Evolutionary conservation across 2,888 invertebrate genomes (phyloP).

Genomic region (Drosophila aldrichi): DNA sequence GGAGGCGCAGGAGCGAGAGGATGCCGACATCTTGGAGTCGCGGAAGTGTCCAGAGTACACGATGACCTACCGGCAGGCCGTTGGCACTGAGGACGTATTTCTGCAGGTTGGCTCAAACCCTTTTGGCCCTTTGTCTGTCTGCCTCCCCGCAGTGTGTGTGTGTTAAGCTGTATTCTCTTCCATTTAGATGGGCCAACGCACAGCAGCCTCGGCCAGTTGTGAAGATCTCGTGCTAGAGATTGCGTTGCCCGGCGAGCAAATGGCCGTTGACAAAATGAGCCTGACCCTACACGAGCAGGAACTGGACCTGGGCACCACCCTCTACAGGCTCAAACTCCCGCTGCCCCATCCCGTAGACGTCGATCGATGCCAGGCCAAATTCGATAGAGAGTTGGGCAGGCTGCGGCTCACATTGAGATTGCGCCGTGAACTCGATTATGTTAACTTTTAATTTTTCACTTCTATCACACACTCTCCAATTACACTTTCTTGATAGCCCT

Average conservation of each 20-base stretch:
- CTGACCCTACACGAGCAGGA: slow-evolving; percentile 88
- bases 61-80: slow-evolving; percentile 93
- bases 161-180: slow-evolving; percentile 13
- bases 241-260: slow-evolving; percentile 90
- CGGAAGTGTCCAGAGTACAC: slow-evolving; percentile 90
- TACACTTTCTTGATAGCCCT: too few relatives aligned
- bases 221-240: slow-evolving; percentile 94
- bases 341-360: slow-evolving; percentile 94
- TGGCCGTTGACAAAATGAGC: slow-evolving; percentile 89
- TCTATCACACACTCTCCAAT: neutral
- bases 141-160: neutral
- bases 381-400: slow-evolving; percentile 89
- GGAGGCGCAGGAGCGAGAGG: slow-evolving; percentile 86
- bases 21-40: slow-evolving; percentile 87
- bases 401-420: slow-evolving; percentile 91
- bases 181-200: slow-evolving; percentile 91
- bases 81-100: slow-evolving; percentile 94
- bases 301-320: slow-evolving; percentile 88
- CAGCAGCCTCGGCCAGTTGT: slow-evolving; percentile 92
- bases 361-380: slow-evolving; percentile 92
- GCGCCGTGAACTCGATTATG: slow-evolving; percentile 92
- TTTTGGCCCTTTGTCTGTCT: neutral
- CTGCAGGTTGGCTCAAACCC: slow-evolving; percentile 88
- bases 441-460: slow-evolving; percentile 90
- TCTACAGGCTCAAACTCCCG: slow-evolving; percentile 90